Conservation (phyloP, 2,113 vertebrate species). For the Oreocharis arfaki region DNA sequence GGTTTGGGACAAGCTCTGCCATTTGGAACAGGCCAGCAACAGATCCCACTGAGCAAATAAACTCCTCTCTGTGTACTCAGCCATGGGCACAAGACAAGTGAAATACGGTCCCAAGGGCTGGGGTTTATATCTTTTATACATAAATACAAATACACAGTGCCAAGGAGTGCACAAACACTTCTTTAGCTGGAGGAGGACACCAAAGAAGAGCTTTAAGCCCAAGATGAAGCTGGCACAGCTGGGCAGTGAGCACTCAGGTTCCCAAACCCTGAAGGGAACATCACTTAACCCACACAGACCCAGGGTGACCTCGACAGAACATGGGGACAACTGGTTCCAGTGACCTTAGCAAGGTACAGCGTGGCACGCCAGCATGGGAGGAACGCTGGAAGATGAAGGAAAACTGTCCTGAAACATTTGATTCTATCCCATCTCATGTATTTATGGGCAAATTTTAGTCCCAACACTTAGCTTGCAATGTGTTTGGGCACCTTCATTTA, state of each 20-base stretch:
- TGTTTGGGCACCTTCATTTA: not conserved
- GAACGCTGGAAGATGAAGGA: not conserved
- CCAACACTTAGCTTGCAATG: not conserved
- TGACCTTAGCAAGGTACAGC: not conserved
- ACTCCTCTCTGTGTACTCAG: not conserved
- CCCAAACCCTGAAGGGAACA: not conserved
- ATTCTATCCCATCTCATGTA: fast-evolving
- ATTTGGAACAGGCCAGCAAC: not conserved
- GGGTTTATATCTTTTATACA: not conserved
- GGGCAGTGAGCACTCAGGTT: not conserved
- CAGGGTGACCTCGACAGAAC: not conserved
- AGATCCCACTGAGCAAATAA: not conserved
- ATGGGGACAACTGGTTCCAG: fast-evolving
- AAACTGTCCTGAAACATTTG: not conserved
- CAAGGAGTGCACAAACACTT: not conserved
- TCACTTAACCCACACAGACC: not conserved
- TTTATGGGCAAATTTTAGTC: not conserved
- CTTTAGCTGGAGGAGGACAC: not conserved
- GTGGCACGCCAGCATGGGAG: not conserved
- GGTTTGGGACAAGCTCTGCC: not conserved
- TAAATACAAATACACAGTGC: not conserved
- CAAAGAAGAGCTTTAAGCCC: not conserved
- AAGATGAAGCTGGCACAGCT: not conserved
- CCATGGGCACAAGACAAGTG: not conserved
- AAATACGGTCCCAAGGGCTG: not conserved